Conservation (phyloP, 1,140 invertebrate species). For the Bombus terrestris region DNA sequence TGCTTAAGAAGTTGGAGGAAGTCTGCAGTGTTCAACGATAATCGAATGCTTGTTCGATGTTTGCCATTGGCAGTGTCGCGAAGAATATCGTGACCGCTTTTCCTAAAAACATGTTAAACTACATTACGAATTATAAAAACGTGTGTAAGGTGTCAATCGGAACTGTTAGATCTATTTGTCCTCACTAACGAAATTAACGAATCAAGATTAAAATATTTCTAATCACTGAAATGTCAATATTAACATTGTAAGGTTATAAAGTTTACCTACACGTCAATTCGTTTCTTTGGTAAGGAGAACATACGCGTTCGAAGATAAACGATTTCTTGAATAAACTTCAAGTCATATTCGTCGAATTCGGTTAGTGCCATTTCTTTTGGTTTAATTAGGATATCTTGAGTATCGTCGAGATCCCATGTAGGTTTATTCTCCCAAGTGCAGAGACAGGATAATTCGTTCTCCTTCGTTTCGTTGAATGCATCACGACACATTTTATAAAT, state of each 20-base stretch:
- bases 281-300: conserved; percentile 21
- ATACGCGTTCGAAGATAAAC: conserved; percentile 41
- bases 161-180: too few relatives aligned
- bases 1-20: conserved; percentile 28
- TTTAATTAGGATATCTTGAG: conserved; percentile 24
- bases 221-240: too few relatives aligned
- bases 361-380: neutral
- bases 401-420: conserved; percentile 5
- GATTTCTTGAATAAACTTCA: conserved; percentile 59
- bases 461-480: neutral
- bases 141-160: too few relatives aligned
- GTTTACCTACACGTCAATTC: conserved; percentile 31
- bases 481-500: neutral
- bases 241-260: neutral
- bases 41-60: neutral
- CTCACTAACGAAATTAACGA: too few relatives aligned
- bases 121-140: too few relatives aligned
- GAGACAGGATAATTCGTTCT: neutral
- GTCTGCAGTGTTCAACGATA: neutral
- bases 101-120: neutral
- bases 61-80: too few relatives aligned
- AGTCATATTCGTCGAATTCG: conserved; percentile 52
- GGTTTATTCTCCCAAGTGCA: conserved; percentile 47
- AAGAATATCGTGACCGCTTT: neutral
- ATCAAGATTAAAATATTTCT: too few relatives aligned